Conservation (phyloP, 2,797 vertebrate species). For the Catharus ustulatus region DNA sequence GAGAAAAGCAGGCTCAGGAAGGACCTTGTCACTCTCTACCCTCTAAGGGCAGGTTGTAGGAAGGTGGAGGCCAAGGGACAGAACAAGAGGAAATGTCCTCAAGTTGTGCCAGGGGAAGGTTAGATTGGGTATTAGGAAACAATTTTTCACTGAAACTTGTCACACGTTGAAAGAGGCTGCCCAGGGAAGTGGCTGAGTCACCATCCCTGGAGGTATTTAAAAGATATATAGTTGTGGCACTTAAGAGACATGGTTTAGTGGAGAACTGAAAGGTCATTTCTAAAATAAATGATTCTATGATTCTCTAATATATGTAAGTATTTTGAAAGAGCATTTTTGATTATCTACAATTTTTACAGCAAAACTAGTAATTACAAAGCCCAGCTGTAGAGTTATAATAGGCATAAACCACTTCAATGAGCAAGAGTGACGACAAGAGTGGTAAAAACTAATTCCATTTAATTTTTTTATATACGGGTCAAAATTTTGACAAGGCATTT, state of each 20-base stretch:
- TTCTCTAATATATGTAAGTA: not conserved
- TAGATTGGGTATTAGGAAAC: not conserved
- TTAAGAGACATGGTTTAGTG: not conserved
- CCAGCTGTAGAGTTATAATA: not conserved
- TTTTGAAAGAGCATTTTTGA: not conserved
- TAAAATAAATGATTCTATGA: not conserved
- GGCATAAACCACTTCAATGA: not conserved
- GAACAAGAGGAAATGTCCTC: not conserved
- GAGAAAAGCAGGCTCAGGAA: not conserved
- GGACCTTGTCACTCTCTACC: not conserved
- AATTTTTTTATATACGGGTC: not conserved
- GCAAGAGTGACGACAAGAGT: not conserved
- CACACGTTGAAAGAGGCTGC: not conserved
- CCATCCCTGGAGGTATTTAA: not conserved
- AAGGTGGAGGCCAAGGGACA: rapidly evolving
- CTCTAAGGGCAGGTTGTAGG: rapidly evolving
- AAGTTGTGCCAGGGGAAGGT: not conserved
- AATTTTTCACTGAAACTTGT: not conserved
- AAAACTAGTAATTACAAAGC: not conserved
- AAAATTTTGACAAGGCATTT: not conserved
- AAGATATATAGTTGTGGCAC: not conserved
- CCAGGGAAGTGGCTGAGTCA: not conserved
- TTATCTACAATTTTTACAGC: not conserved
- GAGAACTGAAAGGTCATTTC: not conserved
- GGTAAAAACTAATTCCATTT: not conserved